Percentiles rank a stretch among this genome's conserved stretches.
Conservation (phyloP, 2,797 vertebrate species). For the Allobates femoralis region DNA sequence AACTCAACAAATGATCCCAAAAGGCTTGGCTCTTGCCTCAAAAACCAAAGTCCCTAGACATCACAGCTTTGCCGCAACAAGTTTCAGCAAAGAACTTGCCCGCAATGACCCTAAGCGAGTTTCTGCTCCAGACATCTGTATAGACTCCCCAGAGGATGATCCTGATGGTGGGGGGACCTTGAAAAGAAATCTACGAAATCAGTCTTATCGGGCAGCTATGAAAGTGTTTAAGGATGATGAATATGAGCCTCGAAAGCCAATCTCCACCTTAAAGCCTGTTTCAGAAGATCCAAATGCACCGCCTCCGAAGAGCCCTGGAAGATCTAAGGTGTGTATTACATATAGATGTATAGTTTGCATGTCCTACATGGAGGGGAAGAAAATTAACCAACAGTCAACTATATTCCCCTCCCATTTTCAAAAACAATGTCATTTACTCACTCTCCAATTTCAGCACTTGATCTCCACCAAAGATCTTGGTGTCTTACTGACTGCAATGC, state of each 20-base stretch:
- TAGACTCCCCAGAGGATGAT: conserved; percentile 83
- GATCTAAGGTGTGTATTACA: conserved; percentile 71
- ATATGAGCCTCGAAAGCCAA: accelerated
- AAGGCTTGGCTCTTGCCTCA: conserved; percentile 76
- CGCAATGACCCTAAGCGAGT: conserved; percentile 65
- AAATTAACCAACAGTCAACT: too few relatives aligned
- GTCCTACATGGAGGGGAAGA: not conserved
- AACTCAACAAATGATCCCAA: conserved; percentile 89
- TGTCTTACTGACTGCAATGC: too few relatives aligned
- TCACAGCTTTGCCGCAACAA: conserved; percentile 82
- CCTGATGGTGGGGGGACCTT: conserved; percentile 68
- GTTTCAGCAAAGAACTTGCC: conserved; percentile 64
- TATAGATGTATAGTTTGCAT: not conserved
- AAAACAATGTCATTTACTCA: too few relatives aligned
- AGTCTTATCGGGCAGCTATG: conserved; percentile 89
- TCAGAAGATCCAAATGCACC: conserved; percentile 69
- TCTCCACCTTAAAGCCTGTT: conserved; percentile 71
- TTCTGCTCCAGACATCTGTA: conserved; percentile 69
- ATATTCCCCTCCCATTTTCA: too few relatives aligned
- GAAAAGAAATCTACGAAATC: conserved; percentile 88
- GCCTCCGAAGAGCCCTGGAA: conserved; percentile 66
- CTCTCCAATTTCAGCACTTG: too few relatives aligned
- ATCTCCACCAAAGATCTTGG: too few relatives aligned
- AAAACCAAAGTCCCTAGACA: conserved; percentile 80
- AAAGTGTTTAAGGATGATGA: conserved; percentile 71